phyloP scores from a whole-genome alignment of 2,113 vertebrate genomes.

The Alosa alosa region DNA sequence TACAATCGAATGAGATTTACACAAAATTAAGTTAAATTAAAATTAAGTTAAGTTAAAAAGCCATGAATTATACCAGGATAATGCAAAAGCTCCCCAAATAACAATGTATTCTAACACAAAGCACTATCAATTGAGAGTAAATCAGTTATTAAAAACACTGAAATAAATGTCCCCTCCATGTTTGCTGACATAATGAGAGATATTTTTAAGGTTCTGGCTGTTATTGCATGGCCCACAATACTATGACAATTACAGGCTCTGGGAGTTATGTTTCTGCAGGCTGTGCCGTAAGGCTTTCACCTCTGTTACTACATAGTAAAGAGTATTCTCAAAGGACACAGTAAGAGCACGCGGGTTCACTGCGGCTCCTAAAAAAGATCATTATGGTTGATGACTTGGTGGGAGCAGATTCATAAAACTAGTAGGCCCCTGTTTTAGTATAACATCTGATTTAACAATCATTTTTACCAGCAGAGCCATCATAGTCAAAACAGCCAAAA shows the following conservation, averaged over 20 bases:
- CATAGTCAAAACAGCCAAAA: slow-evolving; percentile 49
- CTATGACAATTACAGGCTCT: slow-evolving; percentile 19
- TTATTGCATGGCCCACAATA: slow-evolving; percentile 5
- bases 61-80: neutral
- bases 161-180: neutral
- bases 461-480: slow-evolving; percentile 54
- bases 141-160: neutral
- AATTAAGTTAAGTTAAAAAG: neutral
- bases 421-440: slow-evolving; percentile 47
- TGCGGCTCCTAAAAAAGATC: slow-evolving; percentile 45
- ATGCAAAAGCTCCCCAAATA: neutral
- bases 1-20: neutral
- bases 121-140: neutral
- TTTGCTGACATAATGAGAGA: neutral
- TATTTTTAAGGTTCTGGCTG: neutral
- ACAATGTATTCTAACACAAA: neutral
- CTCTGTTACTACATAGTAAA: neutral
- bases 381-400: slow-evolving; percentile 49
- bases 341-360: slow-evolving; percentile 30
- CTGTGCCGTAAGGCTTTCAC: neutral
- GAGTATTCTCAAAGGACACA: slow-evolving; percentile 8
- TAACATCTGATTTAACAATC: slow-evolving; percentile 60
- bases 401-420: slow-evolving; percentile 57
- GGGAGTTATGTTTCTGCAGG: slow-evolving; percentile 24
- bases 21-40: neutral